phyloP scores from a whole-genome alignment of 1,140 invertebrate genomes.

The Theocolax elegans region DNA sequence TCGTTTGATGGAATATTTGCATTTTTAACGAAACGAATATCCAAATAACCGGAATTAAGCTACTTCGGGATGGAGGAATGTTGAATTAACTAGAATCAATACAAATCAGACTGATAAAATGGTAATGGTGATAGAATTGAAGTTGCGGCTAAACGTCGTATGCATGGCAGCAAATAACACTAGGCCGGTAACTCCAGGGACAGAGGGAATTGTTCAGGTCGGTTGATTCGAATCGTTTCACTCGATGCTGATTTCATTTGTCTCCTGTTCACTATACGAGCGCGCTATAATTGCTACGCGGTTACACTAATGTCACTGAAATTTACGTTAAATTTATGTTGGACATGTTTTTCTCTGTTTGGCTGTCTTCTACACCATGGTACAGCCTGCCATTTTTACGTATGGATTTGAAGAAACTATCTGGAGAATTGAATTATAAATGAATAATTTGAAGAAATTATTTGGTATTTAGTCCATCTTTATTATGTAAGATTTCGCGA shows the following conservation, averaged over 20 bases:
- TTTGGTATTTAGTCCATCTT: too few relatives aligned
- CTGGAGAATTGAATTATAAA: too few relatives aligned
- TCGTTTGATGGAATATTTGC: not conserved
- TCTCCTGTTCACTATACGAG: constrained; percentile 4
- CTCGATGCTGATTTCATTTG: constrained; percentile 29
- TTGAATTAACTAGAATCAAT: not conserved
- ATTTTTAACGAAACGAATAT: too few relatives aligned
- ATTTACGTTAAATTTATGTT: constrained; percentile 9
- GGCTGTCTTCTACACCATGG: too few relatives aligned
- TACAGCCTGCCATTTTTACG: too few relatives aligned
- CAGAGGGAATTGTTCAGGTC: constrained; percentile 9
- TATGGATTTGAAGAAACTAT: too few relatives aligned
- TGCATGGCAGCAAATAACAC: constrained; percentile 13
- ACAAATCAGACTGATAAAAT: constrained; percentile 7
- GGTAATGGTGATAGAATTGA: constrained; percentile 7
- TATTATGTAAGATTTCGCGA: too few relatives aligned
- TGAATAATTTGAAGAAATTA: too few relatives aligned
- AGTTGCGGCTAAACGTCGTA: constrained; percentile 19
- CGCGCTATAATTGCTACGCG: constrained; percentile 17
- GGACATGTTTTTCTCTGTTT: not conserved
- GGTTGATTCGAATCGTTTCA: constrained; percentile 20
- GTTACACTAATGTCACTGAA: constrained; percentile 21
- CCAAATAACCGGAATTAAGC: not conserved
- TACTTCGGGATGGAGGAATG: not conserved
- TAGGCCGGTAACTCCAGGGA: not conserved